Base-by-base conservation (phyloP, 2,797 vertebrate genomes). In the Acanthopagrus latus region DNA sequence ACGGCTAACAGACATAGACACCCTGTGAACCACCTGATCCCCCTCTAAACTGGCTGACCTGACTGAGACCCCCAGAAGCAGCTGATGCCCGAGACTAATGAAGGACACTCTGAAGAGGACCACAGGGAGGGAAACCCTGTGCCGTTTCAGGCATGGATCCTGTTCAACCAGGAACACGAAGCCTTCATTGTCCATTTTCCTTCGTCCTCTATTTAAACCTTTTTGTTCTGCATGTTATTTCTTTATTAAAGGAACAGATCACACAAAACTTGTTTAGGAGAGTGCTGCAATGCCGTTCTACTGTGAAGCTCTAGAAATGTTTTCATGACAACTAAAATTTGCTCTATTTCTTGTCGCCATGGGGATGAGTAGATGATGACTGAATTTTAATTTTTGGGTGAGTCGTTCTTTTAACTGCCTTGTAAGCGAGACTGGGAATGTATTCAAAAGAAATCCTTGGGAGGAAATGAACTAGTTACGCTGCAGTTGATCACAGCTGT, bases 11-110 rank as follows among this genome's bases (percentile, higher is more conserved):
- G 89, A 94, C 88, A 93, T 33, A 51, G 83, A 94, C 90, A 93
- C 81, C 60, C 85, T 91, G 93, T 91, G 88, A 93, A 94, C 82
- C 85, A 94, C 89, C 91, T 84, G 91, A 92, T 89, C 90, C 83
- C 72, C 62, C 68, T 68, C 48, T 72, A 89, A 90, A 92, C 88
- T 79, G 88, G 73, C 78, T 92, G 92, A 94, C 90, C 89, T 86
- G 83, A 76, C 83, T 23, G 76, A 84, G 90, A 92, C 88, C 87
- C 75, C 52, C 55, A 76, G 55, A 71, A 88, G 77, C 92, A 92
- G 92, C 91, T 93, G 92, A 91, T 69, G 84, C 38, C 74, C 20
- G 64, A 80, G 76, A 85, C 81, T 65, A 75, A 82, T 72, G 74
- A 90, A 85, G 89, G 86, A 75, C 81, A 83, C 56, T n/a, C 17